These are phyloP conservation scores for Apoda limacodes DNA, from an alignment of 2,888 invertebrate genomes.

Conservation along the genomic window DNA sequence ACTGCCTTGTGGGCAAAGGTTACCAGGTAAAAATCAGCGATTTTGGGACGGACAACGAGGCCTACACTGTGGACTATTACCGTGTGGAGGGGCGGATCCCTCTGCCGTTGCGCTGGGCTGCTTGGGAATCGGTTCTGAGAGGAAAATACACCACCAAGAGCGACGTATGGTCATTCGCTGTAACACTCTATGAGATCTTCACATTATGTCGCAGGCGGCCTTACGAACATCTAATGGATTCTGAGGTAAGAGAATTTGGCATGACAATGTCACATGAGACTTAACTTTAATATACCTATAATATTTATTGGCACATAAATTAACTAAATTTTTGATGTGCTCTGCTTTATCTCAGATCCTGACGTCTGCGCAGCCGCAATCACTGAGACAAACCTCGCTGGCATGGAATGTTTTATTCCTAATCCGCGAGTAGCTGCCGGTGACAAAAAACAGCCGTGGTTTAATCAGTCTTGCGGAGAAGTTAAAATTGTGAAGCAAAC, in stretches of 20 bases:
- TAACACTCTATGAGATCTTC: constrained; percentile 89
- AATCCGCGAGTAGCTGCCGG: no score
- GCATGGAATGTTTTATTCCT: no score
- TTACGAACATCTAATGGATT: constrained; percentile 80
- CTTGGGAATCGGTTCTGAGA: constrained; percentile 85
- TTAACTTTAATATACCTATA: no score
- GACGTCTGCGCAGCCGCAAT: no score
- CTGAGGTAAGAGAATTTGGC: constrained; percentile 78
- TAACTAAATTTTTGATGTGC: no score
- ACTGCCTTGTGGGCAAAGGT: constrained; percentile 86
- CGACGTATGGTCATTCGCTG: constrained; percentile 93
- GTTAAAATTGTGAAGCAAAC: no score
- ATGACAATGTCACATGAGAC: no score
- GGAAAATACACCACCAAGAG: constrained; percentile 90
- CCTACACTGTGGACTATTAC: constrained; percentile 85
- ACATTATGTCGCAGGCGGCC: constrained; percentile 82
- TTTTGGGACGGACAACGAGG: constrained; percentile 86
- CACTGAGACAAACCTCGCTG: no score
- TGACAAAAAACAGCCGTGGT: no score
- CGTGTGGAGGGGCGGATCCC: constrained; percentile 81
- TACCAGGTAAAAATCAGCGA: constrained; percentile 87
- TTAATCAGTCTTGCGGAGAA: no score
- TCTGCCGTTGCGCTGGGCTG: constrained; percentile 90
- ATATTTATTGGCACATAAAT: no score
- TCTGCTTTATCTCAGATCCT: no score